Evolutionary conservation across 1,140 invertebrate species (phyloP), one percentile per base, ranked within the genome.

Genomic region (Brachionus sp.): DNA sequence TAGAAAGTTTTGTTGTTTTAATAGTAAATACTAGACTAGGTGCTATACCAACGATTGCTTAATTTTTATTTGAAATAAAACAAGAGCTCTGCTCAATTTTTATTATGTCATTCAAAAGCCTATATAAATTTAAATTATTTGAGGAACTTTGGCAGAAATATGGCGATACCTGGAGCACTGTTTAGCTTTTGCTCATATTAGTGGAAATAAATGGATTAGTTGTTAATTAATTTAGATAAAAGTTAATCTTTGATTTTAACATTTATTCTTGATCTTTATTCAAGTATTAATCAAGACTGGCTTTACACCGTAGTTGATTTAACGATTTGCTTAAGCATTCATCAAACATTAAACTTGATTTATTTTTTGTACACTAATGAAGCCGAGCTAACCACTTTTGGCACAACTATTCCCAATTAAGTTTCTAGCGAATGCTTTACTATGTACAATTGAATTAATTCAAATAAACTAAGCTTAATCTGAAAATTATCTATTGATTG

Each of bases 211-310:
- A 37, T 33, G 64, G 33, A 33, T 66, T 33, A 66, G 64, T 33
- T 2, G 12, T 66, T 29, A 33, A 66, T 66, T 66, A 66, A 66
- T 29, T 35, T 66, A 66, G 64, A 16, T 25, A 66, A 66, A 66
- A 66, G 64, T 66, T 66, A 66, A 66, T 66, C 64, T 37, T 57
- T 57, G 50, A 33, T 66, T 66, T 2, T 13, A 66, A 66, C 64
- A 66, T 66, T 66, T 66, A 57, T 16, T 57, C 50, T 57, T 57
- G 50, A 66, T 66, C 64, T 66, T 66, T 66, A 25, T 16, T 35
- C 10, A 66, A 23, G 64, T 33, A 66, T 66, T 66, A 66, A 66
- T 66, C 13, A 66, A 66, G 12, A 66, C 10, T 57, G 29, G 33
- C 64, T 66, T 66, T 66, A 66, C 64, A 16, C 64, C 12, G 33